These are phyloP conservation scores for Centruroides vittatus DNA, from an alignment of 1,140 invertebrate species.

Conservation along the genomic window DNA sequence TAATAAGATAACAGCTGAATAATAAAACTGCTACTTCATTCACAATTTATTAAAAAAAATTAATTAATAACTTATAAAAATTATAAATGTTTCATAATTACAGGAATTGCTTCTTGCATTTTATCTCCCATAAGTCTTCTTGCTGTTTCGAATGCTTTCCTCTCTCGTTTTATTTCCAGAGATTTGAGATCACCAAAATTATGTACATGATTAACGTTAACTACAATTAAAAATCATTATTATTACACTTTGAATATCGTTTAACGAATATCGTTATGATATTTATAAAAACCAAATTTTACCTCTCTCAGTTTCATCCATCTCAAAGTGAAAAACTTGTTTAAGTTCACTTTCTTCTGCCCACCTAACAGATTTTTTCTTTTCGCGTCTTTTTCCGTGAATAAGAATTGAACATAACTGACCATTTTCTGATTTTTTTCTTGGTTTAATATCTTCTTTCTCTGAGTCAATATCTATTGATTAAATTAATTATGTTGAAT, in stretches of 20 bases:
- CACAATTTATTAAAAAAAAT: no score
- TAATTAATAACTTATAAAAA: neutral
- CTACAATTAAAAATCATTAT: slow-evolving; percentile 30
- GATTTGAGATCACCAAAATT: slow-evolving; percentile 78
- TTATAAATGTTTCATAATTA: slow-evolving; percentile 16
- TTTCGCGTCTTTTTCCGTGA: slow-evolving; percentile 31
- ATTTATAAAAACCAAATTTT: slow-evolving; percentile 7
- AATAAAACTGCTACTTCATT: no score
- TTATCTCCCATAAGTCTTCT: slow-evolving; percentile 34
- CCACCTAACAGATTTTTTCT: slow-evolving; percentile 67
- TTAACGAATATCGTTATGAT: neutral
- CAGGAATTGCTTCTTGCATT: slow-evolving; percentile 27
- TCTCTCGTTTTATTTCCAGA: slow-evolving; percentile 69
- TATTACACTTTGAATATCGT: neutral
- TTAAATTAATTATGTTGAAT: neutral
- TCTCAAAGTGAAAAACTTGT: slow-evolving; percentile 71
- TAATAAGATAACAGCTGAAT: no score
- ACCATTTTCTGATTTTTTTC: neutral
- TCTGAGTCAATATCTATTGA: neutral
- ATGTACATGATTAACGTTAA: slow-evolving; percentile 65
- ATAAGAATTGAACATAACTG: slow-evolving; percentile 15
- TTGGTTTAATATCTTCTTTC: neutral
- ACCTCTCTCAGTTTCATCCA: slow-evolving; percentile 81
- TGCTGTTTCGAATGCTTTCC: slow-evolving; percentile 60
- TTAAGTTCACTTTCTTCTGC: slow-evolving; percentile 60